Evolutionary conservation across 1,140 invertebrate species (phyloP), one percentile per base, ranked within the genome.

Genomic region (Ceratina australensis): DNA sequence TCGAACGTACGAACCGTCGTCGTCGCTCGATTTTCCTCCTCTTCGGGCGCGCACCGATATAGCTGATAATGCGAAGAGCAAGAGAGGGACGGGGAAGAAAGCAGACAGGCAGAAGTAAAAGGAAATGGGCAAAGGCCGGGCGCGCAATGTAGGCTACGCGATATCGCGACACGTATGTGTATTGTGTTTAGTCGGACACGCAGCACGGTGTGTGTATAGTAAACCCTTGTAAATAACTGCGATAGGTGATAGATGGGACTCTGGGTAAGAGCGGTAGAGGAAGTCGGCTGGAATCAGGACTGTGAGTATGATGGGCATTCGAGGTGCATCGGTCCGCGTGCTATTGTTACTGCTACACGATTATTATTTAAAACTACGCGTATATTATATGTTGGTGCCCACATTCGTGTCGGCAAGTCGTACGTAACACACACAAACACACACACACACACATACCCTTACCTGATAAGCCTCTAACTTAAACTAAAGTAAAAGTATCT

Each of bases 221-320:
- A 12, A 24, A 10, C 24, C 54, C 57, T 28, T 76, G 74, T 76
- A 76, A 69, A 76, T 76, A 76, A 42, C 47, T 26, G 20, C 22
- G 54, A 57, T 57, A 74, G 50, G 52, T 49, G 65, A 54, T n/a
- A n/a, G 16, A 54, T 10, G 18, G 24, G 12, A 52, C 24, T 16
- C 10, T 24, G 42, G 54, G n/a, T 24, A 22, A 66, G 16, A 65
- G 3, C 13, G n/a, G n/a, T 4, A 47, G 49, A 8, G 54, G n/a
- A 4, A 22, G 20, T 57, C 52, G 33, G 52, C n/a, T 54, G 52
- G 52, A 54, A 54, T 28, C 13, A 26, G 59, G 50, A 74, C 69
- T 61, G 67, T 54, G 47, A 72, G 79, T 68, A 82, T 76, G 74
- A 82, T 84, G 79, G 82, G 82, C 82, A 85, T 85, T 85, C 68